These are phyloP conservation scores for Listrodromus nycthemerus DNA, from an alignment of 2,888 invertebrate species.

Conservation along the genomic window DNA sequence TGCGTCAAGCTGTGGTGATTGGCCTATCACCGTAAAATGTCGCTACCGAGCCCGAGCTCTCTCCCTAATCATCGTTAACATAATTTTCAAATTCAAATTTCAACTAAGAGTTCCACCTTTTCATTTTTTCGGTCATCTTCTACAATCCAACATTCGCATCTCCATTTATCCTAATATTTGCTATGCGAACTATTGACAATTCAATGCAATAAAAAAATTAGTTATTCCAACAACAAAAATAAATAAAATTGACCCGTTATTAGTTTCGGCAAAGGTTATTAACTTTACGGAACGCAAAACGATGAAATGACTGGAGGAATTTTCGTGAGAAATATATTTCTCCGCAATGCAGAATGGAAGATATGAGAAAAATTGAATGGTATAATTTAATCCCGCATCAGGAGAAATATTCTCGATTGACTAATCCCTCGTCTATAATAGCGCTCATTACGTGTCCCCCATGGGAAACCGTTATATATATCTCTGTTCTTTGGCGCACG, in stretches of 20 bases:
- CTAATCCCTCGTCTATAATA: constrained; percentile 34
- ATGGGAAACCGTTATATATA: constrained; percentile 18
- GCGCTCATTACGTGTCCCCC: constrained; percentile 20
- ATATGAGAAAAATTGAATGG: constrained; percentile 1
- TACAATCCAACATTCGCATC: too few relatives aligned
- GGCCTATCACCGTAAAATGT: neutral
- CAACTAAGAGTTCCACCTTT: too few relatives aligned
- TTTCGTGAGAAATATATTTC: neutral
- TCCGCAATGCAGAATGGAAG: neutral
- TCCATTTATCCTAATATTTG: too few relatives aligned
- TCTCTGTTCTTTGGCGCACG: neutral
- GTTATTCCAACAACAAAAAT: too few relatives aligned
- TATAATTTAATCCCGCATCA: constrained; percentile 1
- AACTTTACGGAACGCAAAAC: neutral
- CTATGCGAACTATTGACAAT: too few relatives aligned
- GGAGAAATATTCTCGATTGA: constrained; percentile 8
- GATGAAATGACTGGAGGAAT: neutral
- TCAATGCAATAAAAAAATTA: too few relatives aligned
- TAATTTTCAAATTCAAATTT: too few relatives aligned
- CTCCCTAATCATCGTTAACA: too few relatives aligned
- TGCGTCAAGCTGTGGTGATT: neutral
- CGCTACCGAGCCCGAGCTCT: too few relatives aligned
- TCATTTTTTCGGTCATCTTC: too few relatives aligned
- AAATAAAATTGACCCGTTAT: too few relatives aligned
- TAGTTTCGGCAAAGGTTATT: neutral